A percentile compares a stretch with the other conserved stretches of the same genome.
These are phyloP conservation scores for Drosophila lutescens DNA, from an alignment of 2,888 invertebrate species.

Conservation along the genomic window DNA sequence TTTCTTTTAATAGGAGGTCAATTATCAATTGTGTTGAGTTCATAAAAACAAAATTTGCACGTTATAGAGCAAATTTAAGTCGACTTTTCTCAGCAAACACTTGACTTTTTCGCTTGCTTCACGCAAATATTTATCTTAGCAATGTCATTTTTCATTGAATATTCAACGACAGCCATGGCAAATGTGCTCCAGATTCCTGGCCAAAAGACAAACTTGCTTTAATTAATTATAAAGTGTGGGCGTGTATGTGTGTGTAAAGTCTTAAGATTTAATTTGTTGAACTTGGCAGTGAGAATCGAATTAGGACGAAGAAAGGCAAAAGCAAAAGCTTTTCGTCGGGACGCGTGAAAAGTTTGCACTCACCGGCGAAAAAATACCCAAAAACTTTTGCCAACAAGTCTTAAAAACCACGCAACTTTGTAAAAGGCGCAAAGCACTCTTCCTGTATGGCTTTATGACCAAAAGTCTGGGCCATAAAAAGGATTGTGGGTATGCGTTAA, in stretches of 20 bases:
- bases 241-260: neutral
- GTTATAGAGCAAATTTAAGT: neutral
- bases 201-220: slow-evolving; percentile 47
- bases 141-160: slow-evolving; percentile 41
- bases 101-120: slow-evolving; percentile 29
- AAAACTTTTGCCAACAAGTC: slow-evolving; percentile 40
- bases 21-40: too few species aligned
- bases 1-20: too few species aligned
- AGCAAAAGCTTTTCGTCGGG: neutral
- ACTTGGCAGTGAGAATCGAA: slow-evolving; percentile 22
- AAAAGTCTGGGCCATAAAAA: slow-evolving; percentile 26
- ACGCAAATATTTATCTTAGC: slow-evolving; percentile 34
- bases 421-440: slow-evolving; percentile 26
- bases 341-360: slow-evolving; percentile 13
- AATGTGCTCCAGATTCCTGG: slow-evolving; percentile 41
- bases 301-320: slow-evolving; percentile 12
- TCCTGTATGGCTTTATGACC: slow-evolving; percentile 8
- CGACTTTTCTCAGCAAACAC: slow-evolving; percentile 13
- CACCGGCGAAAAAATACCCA: neutral
- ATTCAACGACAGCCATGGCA: slow-evolving; percentile 31
- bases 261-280: slow-evolving; percentile 14
- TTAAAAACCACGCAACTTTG: slow-evolving; percentile 41
- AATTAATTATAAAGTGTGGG: slow-evolving; percentile 46
- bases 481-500: slow-evolving; percentile 23
- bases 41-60: too few species aligned